phyloP scores from a whole-genome alignment of 1,140 invertebrate species.

The Drosophila sp. region DNA sequence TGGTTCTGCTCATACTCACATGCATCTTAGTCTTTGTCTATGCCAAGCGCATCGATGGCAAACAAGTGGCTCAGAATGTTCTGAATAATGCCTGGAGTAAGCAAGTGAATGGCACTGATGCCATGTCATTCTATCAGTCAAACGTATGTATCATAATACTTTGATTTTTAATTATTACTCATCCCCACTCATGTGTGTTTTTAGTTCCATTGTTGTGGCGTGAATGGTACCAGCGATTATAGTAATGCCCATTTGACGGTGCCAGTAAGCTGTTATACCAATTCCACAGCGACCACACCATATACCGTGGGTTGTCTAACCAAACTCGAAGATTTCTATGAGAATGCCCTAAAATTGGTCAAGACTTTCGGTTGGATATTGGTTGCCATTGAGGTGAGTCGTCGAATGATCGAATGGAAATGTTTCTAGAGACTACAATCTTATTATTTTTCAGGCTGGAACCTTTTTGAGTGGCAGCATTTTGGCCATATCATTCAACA shows the following conservation, averaged over 20 bases:
- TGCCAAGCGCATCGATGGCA: constrained; percentile 27
- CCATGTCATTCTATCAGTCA: constrained; percentile 51
- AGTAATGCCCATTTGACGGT: constrained; percentile 31
- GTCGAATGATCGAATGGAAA: background rate
- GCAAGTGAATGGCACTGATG: constrained; percentile 43
- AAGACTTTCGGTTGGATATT: constrained; percentile 56
- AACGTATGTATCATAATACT: constrained; percentile 33
- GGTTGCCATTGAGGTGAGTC: constrained; percentile 59
- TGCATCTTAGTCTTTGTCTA: constrained; percentile 48
- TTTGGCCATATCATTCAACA: constrained; percentile 59
- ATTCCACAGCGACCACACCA: constrained; percentile 7
- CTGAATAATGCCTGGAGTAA: constrained; percentile 38
- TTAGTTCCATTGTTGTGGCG: constrained; percentile 64
- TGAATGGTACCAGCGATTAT: constrained; percentile 54
- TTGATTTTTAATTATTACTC: background rate
- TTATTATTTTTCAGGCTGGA: constrained; percentile 32
- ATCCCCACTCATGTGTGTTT: background rate
- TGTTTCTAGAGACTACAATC: background rate
- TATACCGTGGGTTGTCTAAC: constrained; percentile 52
- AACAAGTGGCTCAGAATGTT: constrained; percentile 1
- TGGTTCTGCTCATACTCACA: constrained; percentile 45
- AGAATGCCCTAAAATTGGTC: constrained; percentile 35
- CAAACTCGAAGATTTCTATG: constrained; percentile 39
- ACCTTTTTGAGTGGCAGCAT: constrained; percentile 55
- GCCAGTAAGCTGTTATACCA: constrained; percentile 55